Percentiles rank a stretch among this genome's conserved stretches.
Conservation (phyloP, 2,888 invertebrate species). For the Polymixis lichenea region DNA sequence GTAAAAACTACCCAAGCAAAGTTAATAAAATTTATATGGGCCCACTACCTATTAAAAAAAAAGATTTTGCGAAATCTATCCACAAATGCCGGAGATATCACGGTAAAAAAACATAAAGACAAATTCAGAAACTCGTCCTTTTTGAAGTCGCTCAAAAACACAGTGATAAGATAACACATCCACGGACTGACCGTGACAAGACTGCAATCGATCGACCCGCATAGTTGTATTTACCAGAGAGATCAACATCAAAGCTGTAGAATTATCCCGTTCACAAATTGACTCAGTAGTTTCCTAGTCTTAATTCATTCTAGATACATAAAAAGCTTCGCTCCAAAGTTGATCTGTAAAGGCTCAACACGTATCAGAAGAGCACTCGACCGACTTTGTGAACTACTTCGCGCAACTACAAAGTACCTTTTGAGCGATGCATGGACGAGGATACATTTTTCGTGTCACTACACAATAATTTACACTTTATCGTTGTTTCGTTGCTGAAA, state of each 20-base stretch:
- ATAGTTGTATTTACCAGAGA: constrained; percentile 20
- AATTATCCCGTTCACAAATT: constrained; percentile 17
- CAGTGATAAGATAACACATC: background rate
- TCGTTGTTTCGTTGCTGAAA: background rate
- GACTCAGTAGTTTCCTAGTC: constrained; percentile 34
- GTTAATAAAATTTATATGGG: no score
- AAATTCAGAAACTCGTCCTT: no score
- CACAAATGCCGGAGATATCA: no score
- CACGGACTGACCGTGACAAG: background rate
- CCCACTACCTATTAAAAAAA: no score
- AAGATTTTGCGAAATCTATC: no score
- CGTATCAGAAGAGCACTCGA: constrained; percentile 56
- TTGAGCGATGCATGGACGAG: constrained; percentile 48
- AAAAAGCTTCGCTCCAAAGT: constrained; percentile 63
- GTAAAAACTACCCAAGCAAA: no score
- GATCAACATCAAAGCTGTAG: constrained; percentile 10
- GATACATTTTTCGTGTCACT: constrained; percentile 36
- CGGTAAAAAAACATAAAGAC: no score
- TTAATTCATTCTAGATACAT: constrained; percentile 50
- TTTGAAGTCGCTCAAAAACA: background rate
- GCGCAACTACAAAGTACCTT: constrained; percentile 51
- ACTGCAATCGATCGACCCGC: constrained; percentile 23
- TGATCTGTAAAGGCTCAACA: constrained; percentile 64
- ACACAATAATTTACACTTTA: constrained; percentile 30
- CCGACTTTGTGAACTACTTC: constrained; percentile 62